phyloP scores from a whole-genome alignment of 2,888 invertebrate genomes.

The Cryptocheilus praepositus region DNA sequence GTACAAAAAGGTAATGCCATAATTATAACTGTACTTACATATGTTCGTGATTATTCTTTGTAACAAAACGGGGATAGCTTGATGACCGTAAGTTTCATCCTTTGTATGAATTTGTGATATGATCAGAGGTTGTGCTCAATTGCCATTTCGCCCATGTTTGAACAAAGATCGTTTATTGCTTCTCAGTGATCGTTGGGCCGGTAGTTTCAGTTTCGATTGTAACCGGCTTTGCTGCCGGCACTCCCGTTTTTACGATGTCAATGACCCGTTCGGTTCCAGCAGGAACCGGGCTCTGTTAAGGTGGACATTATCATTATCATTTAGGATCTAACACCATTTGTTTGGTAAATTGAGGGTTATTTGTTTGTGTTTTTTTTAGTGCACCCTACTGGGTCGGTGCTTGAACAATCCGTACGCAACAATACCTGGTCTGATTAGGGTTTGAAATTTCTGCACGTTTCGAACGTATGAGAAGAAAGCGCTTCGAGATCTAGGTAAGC shows the following conservation, averaged over 20 bases:
- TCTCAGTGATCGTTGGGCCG: background rate
- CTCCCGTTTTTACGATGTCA: conserved; percentile 67
- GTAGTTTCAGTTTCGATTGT: conserved; percentile 40
- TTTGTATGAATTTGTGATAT: no score
- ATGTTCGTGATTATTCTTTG: no score
- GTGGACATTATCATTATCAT: conserved; percentile 1
- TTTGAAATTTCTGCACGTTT: conserved; percentile 52
- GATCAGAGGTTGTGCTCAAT: no score
- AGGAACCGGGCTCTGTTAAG: conserved; percentile 51
- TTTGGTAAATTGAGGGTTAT: conserved; percentile 24
- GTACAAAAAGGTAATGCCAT: no score
- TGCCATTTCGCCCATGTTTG: background rate
- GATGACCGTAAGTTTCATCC: no score
- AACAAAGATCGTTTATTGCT: background rate
- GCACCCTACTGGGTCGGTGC: conserved; percentile 72
- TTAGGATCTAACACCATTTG: conserved; percentile 17
- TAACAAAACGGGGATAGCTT: no score
- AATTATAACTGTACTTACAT: no score
- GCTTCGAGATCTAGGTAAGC: conserved; percentile 59
- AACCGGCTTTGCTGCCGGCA: conserved; percentile 60
- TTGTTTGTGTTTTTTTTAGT: conserved; percentile 62
- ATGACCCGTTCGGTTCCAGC: conserved; percentile 61
- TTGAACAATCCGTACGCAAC: conserved; percentile 69
- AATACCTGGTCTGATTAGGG: conserved; percentile 56
- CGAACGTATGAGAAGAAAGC: conserved; percentile 45